Evolutionary conservation across 2,113 vertebrate genomes (phyloP).

Genomic region (Aegithalos caudatus): DNA sequence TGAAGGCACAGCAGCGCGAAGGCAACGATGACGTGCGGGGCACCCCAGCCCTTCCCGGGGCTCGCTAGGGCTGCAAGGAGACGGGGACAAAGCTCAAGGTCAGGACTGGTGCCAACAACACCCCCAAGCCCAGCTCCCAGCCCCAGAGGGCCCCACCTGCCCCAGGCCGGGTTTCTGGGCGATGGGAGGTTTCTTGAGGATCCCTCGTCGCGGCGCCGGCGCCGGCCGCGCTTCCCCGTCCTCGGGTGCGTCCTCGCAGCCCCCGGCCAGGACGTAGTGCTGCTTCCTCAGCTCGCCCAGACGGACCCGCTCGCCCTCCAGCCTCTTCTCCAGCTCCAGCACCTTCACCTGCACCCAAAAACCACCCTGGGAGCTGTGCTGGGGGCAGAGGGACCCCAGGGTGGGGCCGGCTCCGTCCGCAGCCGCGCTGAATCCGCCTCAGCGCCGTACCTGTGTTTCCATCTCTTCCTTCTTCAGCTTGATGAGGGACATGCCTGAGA

Average conservation of each 20-base stretch:
- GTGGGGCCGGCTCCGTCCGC: fast-evolving
- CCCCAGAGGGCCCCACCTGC: conserved; percentile 13
- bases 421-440: fast-evolving
- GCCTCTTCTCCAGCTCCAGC: conserved; percentile 86
- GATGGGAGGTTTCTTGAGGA: conserved; percentile 83
- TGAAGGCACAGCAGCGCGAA: conserved; percentile 32
- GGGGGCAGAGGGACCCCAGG: fast-evolving
- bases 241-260: background rate
- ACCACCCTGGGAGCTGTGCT: fast-evolving
- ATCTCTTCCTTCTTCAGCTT: conserved; percentile 96
- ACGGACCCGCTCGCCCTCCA: conserved; percentile 86
- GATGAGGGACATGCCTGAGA: conserved; percentile 94
- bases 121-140: fast-evolving
- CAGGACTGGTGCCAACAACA: fast-evolving
- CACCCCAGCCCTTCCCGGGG: background rate
- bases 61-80: conserved; percentile 31
- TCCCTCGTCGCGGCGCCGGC: conserved; percentile 27
- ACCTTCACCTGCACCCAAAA: conserved; percentile 84
- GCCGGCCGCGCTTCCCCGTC: conserved; percentile 6
- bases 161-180: conserved; percentile 83
- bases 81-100: fast-evolving
- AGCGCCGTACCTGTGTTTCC: conserved; percentile 83
- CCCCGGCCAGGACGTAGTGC: conserved; percentile 86
- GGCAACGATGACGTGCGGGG: background rate
- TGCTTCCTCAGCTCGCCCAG: conserved; percentile 91